phyloP scores from a whole-genome alignment of 1,140 invertebrate genomes.

The Heliconius hewitsoni region DNA sequence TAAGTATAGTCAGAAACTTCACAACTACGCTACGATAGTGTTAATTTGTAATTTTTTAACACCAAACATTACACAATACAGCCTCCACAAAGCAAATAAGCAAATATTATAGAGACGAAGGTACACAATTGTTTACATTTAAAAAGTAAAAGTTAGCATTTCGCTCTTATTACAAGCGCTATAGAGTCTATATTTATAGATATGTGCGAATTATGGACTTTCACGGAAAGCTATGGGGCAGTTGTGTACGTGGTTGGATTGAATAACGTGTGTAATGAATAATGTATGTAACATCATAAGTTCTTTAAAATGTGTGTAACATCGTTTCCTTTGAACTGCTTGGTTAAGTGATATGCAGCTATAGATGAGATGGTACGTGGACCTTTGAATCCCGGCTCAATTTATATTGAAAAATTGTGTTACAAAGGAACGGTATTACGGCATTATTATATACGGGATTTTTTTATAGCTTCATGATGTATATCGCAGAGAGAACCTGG shows the following conservation, averaged over 20 bases:
- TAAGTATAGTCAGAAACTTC: not conserved
- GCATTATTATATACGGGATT: too few relatives aligned
- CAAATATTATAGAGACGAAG: constrained; percentile 41
- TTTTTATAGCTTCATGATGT: too few relatives aligned
- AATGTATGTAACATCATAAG: too few relatives aligned
- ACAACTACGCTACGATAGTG: not conserved
- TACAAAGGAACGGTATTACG: too few relatives aligned
- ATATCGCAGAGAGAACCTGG: too few relatives aligned
- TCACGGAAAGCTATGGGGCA: constrained; percentile 50
- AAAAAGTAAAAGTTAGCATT: constrained; percentile 58
- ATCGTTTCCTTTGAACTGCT: not conserved
- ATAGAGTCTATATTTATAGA: constrained; percentile 39
- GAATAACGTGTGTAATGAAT: not conserved
- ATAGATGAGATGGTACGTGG: too few relatives aligned
- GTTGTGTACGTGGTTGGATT: constrained; percentile 17
- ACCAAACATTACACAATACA: constrained; percentile 31
- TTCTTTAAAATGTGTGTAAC: not conserved
- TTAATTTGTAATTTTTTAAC: not conserved
- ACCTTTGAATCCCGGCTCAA: too few relatives aligned
- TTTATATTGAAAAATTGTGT: too few relatives aligned
- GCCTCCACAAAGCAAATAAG: constrained; percentile 23
- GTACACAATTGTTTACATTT: constrained; percentile 46
- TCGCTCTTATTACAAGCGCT: constrained; percentile 37
- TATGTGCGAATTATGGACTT: constrained; percentile 56
- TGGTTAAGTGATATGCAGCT: not conserved